These are phyloP conservation scores for Loriculus beryllinus DNA, from an alignment of 2,797 vertebrate genomes.

Conservation along the genomic window DNA sequence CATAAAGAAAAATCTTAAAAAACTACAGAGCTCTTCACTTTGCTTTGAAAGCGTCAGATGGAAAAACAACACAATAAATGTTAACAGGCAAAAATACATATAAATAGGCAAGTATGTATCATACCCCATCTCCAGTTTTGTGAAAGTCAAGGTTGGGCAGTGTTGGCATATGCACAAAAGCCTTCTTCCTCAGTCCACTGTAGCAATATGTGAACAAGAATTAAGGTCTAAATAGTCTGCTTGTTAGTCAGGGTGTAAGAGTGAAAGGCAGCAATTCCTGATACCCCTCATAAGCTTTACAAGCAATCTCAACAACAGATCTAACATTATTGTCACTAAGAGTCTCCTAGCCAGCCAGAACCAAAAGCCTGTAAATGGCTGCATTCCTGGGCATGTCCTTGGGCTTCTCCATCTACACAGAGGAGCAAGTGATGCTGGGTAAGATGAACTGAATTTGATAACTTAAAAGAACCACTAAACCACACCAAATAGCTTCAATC, in stretches of 20 bases:
- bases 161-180: constrained; percentile 95
- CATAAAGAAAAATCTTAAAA: neutral
- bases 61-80: neutral
- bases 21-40: neutral
- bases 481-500: neutral
- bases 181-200: constrained; percentile 97
- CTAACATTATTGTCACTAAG: neutral
- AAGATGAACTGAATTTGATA: neutral
- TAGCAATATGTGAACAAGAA: constrained; percentile 91
- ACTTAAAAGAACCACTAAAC: neutral
- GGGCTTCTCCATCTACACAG: neutral
- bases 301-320: neutral
- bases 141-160: constrained; percentile 93
- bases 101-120: constrained; percentile 13
- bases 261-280: neutral
- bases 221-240: constrained; percentile 80
- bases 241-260: neutral
- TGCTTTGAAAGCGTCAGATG: neutral
- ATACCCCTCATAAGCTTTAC: neutral
- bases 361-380: neutral
- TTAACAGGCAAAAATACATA: constrained; percentile 9
- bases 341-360: neutral
- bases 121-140: constrained; percentile 92
- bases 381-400: neutral
- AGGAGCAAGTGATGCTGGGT: neutral